These are phyloP conservation scores for Dissostichus mawsoni DNA, from an alignment of 2,113 vertebrate genomes.

Conservation along the genomic window DNA sequence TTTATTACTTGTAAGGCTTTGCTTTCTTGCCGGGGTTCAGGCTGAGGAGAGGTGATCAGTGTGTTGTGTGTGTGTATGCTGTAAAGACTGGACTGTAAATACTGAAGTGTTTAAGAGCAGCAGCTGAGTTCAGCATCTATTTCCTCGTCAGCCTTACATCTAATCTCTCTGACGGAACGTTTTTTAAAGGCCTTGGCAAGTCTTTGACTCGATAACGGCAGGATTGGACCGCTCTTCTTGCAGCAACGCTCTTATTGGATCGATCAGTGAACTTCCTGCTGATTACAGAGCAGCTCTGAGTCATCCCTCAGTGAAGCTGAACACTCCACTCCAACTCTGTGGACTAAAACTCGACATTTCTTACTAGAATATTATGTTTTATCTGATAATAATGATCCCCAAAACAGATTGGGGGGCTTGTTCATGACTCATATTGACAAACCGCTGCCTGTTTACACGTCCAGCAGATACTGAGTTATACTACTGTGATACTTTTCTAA, in stretches of 20 bases:
- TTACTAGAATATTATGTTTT: neutral
- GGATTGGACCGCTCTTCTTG: conserved; percentile 17
- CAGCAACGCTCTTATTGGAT: conserved; percentile 60
- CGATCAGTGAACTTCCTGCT: conserved; percentile 56
- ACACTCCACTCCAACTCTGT: conserved; percentile 9
- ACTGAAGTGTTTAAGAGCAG: conserved; percentile 5
- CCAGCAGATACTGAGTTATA: no score
- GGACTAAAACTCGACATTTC: conserved; percentile 7
- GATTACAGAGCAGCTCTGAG: conserved; percentile 49
- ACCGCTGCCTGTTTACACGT: no score
- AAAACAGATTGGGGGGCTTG: conserved; percentile 1
- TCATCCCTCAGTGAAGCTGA: conserved; percentile 24
- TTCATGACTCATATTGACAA: conserved; percentile 10
- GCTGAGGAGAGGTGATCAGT: no score
- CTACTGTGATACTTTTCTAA: no score
- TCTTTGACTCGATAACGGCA: neutral
- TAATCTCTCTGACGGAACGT: conserved; percentile 45
- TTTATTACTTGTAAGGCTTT: no score
- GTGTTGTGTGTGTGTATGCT: neutral
- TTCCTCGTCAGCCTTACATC: conserved; percentile 30
- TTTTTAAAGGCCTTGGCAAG: conserved; percentile 66
- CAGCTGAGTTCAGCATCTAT: conserved; percentile 50
- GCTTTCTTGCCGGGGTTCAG: no score
- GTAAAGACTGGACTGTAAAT: conserved; percentile 17
- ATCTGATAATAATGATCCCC: conserved; percentile 8